Conservation (phyloP, 2,888 invertebrate genomes). For the Tetranychus truncatus region DNA sequence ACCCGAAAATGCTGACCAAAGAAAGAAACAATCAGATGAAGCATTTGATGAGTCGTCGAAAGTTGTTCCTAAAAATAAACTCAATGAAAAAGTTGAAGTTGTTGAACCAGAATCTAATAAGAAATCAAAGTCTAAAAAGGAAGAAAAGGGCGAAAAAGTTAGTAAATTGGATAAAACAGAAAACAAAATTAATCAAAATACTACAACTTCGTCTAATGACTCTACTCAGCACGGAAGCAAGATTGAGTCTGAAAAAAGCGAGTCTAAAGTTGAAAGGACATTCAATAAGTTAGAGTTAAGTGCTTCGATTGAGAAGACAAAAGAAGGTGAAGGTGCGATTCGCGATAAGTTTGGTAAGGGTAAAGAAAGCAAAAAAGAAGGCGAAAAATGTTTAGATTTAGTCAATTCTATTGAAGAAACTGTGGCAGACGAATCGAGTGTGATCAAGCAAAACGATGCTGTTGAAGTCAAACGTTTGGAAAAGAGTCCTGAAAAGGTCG, state of each 20-base stretch:
- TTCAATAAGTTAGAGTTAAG: no score
- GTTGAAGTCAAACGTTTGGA: neutral
- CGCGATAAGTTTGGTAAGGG: neutral
- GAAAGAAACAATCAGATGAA: neutral
- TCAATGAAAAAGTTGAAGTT: neutral
- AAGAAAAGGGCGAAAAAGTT: neutral
- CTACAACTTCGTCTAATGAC: neutral
- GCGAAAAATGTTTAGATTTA: neutral
- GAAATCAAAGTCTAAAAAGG: neutral
- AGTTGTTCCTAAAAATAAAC: neutral
- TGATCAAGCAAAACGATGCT: no score
- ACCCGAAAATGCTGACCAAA: no score
- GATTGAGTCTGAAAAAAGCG: no score
- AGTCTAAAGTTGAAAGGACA: no score
- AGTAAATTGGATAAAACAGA: neutral
- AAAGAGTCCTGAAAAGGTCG: neutral
- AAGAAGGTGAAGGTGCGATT: no score
- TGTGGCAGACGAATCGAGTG: neutral
- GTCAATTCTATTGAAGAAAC: neutral
- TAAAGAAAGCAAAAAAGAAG: neutral
- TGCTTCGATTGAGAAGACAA: no score
- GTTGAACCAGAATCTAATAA: neutral
- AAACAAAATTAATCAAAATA: neutral
- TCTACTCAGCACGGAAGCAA: no score
- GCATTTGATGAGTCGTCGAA: neutral